Evolutionary conservation across 2,113 vertebrate species (phyloP).

Genomic region (Tor tambroides): DNA sequence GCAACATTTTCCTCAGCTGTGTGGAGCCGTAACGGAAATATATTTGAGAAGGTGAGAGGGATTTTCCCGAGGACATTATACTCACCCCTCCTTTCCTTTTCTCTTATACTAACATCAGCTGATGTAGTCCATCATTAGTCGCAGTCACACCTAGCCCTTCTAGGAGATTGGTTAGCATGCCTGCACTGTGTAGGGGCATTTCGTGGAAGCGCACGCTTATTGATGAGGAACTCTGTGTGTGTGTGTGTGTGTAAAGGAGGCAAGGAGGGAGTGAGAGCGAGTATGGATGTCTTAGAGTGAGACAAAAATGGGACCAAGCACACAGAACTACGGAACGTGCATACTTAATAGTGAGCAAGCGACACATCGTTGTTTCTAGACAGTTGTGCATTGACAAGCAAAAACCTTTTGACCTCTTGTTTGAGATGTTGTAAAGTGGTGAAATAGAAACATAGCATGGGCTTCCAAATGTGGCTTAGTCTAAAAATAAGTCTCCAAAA

Average conservation of each 20-base stretch:
- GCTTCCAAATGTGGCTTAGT: not conserved
- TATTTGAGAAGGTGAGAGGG: conserved; percentile 47
- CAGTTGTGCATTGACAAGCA: not conserved
- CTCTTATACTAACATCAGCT: conserved; percentile 31
- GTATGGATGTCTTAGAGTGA: conserved; percentile 22
- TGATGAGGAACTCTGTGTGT: conserved; percentile 43
- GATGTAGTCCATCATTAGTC: conserved; percentile 50
- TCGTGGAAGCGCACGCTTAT: conserved; percentile 52
- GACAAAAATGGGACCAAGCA: conserved; percentile 25
- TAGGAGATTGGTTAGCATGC: conserved; percentile 52
- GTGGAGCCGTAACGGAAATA: not conserved
- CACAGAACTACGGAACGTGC: conserved; percentile 22
- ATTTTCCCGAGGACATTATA: conserved; percentile 51
- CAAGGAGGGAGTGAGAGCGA: conserved; percentile 18
- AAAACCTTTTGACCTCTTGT: conserved; percentile 26
- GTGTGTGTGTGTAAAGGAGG: conserved; percentile 35
- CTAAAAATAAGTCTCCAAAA: not conserved
- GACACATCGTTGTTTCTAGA: not conserved
- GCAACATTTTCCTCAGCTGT: not conserved
- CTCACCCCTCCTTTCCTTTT: conserved; percentile 16
- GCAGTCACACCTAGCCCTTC: conserved; percentile 46
- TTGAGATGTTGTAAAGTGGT: not conserved
- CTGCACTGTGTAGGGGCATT: conserved; percentile 56
- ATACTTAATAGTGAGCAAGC: conserved; percentile 31
- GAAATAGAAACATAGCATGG: not conserved